Conservation (phyloP, 1,140 invertebrate genomes). For the Phymorhynchus buccinoides region DNA sequence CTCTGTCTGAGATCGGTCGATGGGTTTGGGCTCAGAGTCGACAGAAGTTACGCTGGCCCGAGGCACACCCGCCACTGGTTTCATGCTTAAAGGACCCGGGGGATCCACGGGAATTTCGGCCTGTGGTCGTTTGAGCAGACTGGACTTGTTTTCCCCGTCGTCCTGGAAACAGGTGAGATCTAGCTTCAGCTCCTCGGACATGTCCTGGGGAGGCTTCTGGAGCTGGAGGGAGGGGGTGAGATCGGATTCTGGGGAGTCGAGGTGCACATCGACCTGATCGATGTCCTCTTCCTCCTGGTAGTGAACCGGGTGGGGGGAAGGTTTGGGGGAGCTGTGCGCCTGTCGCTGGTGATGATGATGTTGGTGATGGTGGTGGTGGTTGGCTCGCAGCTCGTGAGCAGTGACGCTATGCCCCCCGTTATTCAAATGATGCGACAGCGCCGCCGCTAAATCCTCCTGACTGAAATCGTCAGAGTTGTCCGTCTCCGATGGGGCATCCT, state of each 20-base stretch:
- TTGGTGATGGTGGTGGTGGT: not conserved
- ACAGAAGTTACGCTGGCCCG: too few species aligned
- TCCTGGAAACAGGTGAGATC: constrained; percentile 12
- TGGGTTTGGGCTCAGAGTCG: not conserved
- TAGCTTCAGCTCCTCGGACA: constrained; percentile 22
- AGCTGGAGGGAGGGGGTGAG: not conserved
- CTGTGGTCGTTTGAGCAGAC: not conserved
- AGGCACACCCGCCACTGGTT: not conserved
- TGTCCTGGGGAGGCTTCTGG: not conserved
- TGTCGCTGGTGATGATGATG: not conserved
- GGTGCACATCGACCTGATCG: not conserved
- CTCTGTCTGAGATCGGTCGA: constrained; percentile 9
- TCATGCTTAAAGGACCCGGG: not conserved
- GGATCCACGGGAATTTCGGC: not conserved
- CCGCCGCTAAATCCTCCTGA: constrained; percentile 32
- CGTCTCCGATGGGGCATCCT: constrained; percentile 22
- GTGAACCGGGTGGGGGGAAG: not conserved
- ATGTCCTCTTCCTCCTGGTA: not conserved
- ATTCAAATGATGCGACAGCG: constrained; percentile 6
- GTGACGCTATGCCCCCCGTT: not conserved
- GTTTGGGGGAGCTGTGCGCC: not conserved
- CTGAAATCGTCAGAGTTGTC: constrained; percentile 35
- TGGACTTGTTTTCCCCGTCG: not conserved
- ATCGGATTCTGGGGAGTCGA: constrained; percentile 25
- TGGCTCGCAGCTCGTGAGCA: constrained; percentile 6